Conservation (phyloP, 2,113 vertebrate species). For the Halichoerus grypus region DNA sequence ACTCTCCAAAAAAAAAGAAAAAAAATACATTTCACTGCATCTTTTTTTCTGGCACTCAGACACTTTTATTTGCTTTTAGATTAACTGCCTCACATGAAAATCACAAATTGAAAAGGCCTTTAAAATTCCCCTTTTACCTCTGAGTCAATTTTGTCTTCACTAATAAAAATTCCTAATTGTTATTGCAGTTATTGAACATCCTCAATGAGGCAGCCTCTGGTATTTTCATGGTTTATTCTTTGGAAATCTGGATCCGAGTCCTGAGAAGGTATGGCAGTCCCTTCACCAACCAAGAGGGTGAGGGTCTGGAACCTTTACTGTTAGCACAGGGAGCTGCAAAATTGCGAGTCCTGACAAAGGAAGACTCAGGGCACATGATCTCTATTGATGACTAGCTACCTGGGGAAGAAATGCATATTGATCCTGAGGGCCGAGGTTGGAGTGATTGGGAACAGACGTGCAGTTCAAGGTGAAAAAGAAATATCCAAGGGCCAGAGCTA, state of each 20-base stretch:
- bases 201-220: background rate
- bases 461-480: background rate
- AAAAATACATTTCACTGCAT: constrained; percentile 14
- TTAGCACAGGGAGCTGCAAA: background rate
- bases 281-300: background rate
- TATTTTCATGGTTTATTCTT: background rate
- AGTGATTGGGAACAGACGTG: background rate
- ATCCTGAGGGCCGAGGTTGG: background rate
- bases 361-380: accelerated
- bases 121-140: constrained; percentile 60
- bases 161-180: constrained; percentile 67
- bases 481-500: background rate
- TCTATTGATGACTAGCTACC: background rate
- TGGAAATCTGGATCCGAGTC: background rate
- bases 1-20: constrained; percentile 44
- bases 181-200: constrained; percentile 6
- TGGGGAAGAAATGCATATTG: background rate
- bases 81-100: constrained; percentile 61
- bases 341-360: background rate
- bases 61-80: constrained; percentile 68
- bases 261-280: background rate
- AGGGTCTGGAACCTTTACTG: background rate
- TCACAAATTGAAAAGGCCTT: constrained; percentile 60
- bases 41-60: constrained; percentile 6
- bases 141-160: constrained; percentile 67